Percentiles rank a stretch among this genome's conserved stretches.
These are phyloP conservation scores for Cylloceria caligata DNA, from an alignment of 2,888 invertebrate species.

Conservation along the genomic window DNA sequence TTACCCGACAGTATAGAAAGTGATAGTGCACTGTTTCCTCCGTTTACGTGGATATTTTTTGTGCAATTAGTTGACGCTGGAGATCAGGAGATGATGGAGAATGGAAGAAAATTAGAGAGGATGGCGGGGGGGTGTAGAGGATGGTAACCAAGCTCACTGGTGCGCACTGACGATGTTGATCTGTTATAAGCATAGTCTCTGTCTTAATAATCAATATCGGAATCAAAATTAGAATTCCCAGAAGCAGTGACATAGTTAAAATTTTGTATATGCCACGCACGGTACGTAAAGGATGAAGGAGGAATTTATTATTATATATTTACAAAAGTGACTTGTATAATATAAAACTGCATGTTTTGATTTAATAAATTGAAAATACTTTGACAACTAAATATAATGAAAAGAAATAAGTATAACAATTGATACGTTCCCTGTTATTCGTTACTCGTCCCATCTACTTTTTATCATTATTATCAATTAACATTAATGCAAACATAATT, in stretches of 20 bases:
- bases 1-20: constrained; percentile 71
- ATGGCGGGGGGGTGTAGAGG: constrained; percentile 24
- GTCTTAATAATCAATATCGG: background rate
- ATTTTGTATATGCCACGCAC: background rate
- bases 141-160: background rate
- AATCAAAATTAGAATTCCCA: background rate
- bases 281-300: too few relatives aligned
- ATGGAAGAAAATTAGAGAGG: constrained; percentile 53
- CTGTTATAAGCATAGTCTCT: background rate
- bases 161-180: background rate
- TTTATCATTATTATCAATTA: too few relatives aligned
- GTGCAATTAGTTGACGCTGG: constrained; percentile 66
- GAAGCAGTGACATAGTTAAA: background rate
- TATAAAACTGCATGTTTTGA: too few relatives aligned
- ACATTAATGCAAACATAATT: too few relatives aligned
- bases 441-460: too few relatives aligned
- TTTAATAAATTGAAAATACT: too few relatives aligned
- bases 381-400: too few relatives aligned
- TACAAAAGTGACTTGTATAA: too few relatives aligned
- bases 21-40: constrained; percentile 70
- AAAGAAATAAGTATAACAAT: too few relatives aligned
- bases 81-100: constrained; percentile 52
- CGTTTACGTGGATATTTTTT: constrained; percentile 64
- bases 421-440: too few relatives aligned
- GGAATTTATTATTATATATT: too few relatives aligned